Evolutionary conservation across 2,113 vertebrate genomes (phyloP).

Genomic region (Trematomus loennbergii): DNA sequence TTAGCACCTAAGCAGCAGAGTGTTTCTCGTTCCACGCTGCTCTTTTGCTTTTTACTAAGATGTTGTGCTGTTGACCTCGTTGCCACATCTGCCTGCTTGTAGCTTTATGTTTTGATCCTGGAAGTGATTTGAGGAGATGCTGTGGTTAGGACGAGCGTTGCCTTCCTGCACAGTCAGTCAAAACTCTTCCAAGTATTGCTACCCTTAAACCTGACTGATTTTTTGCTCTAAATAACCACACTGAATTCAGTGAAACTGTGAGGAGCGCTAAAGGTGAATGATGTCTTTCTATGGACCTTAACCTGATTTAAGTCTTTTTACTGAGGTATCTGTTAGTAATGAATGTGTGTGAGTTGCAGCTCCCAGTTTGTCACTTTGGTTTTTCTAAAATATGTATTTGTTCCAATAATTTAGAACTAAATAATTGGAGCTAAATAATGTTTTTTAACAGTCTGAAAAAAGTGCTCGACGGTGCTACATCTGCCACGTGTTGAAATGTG

Average conservation of each 20-base stretch:
- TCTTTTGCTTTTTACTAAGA: conserved; percentile 16
- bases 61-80: conserved; percentile 52
- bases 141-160: background rate
- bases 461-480: conserved; percentile 29
- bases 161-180: conserved; percentile 28
- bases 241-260: conserved; percentile 8
- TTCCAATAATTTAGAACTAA: conserved; percentile 29
- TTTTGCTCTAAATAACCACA: conserved; percentile 30
- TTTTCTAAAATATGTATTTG: conserved; percentile 24
- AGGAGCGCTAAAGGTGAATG: conserved; percentile 25
- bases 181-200: conserved; percentile 37
- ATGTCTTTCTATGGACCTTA: conserved; percentile 47
- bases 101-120: conserved; percentile 45
- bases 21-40: background rate
- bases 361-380: conserved; percentile 21
- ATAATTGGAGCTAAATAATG: conserved; percentile 29
- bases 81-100: conserved; percentile 34
- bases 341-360: conserved; percentile 2
- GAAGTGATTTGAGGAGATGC: conserved; percentile 47
- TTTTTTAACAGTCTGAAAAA: conserved; percentile 49
- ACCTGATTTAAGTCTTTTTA: conserved; percentile 35
- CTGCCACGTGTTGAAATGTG: conserved; percentile 39
- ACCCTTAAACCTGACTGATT: conserved; percentile 36
- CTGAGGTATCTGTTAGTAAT: conserved; percentile 18
- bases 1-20: conserved; percentile 35